These are phyloP conservation scores for Phoxinus dragarum DNA, from an alignment of 2,797 vertebrate species.

Conservation along the genomic window DNA sequence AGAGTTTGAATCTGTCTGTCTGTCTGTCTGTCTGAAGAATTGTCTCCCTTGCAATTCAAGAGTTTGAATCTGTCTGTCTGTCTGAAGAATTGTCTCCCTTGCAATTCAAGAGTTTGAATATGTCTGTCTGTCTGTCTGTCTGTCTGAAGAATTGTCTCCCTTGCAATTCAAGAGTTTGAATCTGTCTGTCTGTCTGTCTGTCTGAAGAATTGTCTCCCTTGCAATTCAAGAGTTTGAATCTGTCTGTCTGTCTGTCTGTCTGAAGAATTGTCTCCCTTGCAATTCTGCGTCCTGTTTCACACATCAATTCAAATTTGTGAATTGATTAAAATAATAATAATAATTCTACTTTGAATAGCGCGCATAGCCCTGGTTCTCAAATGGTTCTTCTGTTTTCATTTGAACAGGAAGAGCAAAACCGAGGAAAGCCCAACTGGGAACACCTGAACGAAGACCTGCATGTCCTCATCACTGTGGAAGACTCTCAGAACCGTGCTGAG, in stretches of 20 bases:
- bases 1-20: too few relatives aligned
- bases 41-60: too few relatives aligned
- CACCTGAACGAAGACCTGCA: slow-evolving; percentile 99
- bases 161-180: too few relatives aligned
- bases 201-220: too few relatives aligned
- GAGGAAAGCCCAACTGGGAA: slow-evolving; percentile 99
- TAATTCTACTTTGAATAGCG: not conserved
- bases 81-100: too few relatives aligned
- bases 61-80: too few relatives aligned
- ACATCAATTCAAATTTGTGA: not conserved
- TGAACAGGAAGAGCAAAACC: slow-evolving; percentile 94
- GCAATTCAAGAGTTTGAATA: too few relatives aligned
- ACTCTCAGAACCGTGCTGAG: slow-evolving; percentile 98
- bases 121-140: too few relatives aligned
- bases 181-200: too few relatives aligned
- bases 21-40: too few relatives aligned
- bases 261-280: too few relatives aligned
- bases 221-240: not conserved
- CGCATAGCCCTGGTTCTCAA: not conserved
- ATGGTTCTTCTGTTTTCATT: not conserved
- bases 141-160: too few relatives aligned
- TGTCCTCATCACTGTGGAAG: slow-evolving; percentile 98
- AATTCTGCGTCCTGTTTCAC: not conserved
- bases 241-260: not conserved
- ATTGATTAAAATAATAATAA: not conserved